Base-by-base conservation (phyloP, 2,797 vertebrate genomes). In the Tapirus indicus region DNA sequence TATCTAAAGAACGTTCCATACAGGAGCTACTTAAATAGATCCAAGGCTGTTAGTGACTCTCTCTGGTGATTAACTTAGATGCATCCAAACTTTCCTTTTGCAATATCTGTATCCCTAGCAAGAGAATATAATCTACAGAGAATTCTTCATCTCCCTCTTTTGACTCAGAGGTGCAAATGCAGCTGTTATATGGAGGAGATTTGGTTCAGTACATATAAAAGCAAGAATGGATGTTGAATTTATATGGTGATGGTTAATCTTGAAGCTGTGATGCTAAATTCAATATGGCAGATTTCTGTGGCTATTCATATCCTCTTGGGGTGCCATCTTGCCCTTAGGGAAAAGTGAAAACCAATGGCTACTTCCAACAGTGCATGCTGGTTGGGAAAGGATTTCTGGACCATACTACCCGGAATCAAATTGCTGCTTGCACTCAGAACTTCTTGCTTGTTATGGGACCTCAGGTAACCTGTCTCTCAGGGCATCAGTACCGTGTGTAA, bases 151-250 rank as follows among this genome's bases (percentile, higher is more conserved):
- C 44, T 11, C 66, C 92, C 56, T 77, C 86, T 58, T 9, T 10
- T 0, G 49, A 56, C 49, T 49, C 5, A 17, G 49, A 44, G 69
- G 25, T 60, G 38, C 44, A 86, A 52, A 38, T 7, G 16, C 25
- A 44, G 0, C 27, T 23, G 0, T 4, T 0, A 3, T 0, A 16
- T 2, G 13, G 38, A 5, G 14, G 10, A 12, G 17, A 41, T 32
- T 49, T 6, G 74, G 20, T 14, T 11, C 17, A 1, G 4, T 11
- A 2, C 2, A 1, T 5, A 0, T 3, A 62, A 12, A 1, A 49
- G 44, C 0, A 5, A 66, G 29, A 11, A 54, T 0, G 21, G 41
- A 23, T 0, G 7, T 5, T 27, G n/a, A n/a, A 16, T 21, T 38
- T n/a, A 2, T 10, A 44, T 0, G 0, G 7, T 5, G 7, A 21